Percentiles rank a stretch among this genome's conserved stretches.
These are phyloP conservation scores for Sylvia atricapilla DNA, from an alignment of 2,113 vertebrate species.

Conservation along the genomic window DNA sequence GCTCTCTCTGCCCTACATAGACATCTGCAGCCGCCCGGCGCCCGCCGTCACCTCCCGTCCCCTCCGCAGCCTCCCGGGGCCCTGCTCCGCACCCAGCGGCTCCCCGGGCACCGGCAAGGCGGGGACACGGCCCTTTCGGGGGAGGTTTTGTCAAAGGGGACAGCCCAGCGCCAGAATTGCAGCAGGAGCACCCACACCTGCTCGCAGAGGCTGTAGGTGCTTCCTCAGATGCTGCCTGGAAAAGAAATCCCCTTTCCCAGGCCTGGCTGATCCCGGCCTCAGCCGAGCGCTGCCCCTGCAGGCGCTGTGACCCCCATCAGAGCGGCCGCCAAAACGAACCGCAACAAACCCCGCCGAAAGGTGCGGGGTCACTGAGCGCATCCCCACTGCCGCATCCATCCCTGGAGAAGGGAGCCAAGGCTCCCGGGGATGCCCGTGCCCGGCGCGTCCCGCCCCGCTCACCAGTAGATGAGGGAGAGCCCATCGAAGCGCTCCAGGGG, in stretches of 20 bases:
- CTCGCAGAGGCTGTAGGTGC: fast-evolving
- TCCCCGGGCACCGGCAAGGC: fast-evolving
- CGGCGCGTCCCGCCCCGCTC: neutral
- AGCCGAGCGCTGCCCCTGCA: fast-evolving
- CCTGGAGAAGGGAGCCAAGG: fast-evolving
- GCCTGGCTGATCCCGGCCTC: fast-evolving
- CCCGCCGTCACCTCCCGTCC: neutral
- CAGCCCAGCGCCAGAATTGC: neutral
- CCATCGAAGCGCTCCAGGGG: conserved; percentile 82
- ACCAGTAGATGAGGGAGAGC: conserved; percentile 89
- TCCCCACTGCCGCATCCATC: fast-evolving
- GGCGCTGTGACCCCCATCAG: fast-evolving
- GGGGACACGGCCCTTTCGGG: fast-evolving
- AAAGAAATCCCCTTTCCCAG: neutral
- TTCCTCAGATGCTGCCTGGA: neutral
- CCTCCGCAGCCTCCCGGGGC: neutral
- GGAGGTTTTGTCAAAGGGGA: fast-evolving
- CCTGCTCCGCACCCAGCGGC: fast-evolving
- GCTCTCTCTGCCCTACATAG: conserved; percentile 44
- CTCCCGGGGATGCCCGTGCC: fast-evolving
- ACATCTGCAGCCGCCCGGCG: neutral
- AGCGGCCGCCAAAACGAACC: neutral
- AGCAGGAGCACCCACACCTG: neutral
- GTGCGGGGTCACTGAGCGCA: fast-evolving
- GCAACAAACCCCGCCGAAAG: neutral